Percentiles rank a stretch among this genome's conserved stretches.
phyloP scores from a whole-genome alignment of 2,113 vertebrate species.

The Pygoscelis antarcticus region DNA sequence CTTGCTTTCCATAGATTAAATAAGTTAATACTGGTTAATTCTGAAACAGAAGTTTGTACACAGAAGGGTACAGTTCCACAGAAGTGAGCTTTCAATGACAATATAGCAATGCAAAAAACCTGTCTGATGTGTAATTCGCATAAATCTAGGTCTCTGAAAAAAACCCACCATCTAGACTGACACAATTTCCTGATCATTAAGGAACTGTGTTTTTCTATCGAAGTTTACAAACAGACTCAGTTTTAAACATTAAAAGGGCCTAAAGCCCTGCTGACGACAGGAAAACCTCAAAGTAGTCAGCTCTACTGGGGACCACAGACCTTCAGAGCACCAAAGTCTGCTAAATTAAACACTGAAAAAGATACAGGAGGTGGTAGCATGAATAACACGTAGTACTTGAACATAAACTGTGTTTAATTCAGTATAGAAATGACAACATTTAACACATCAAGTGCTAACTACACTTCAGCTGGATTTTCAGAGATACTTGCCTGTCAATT shows the following conservation, averaged over 20 bases:
- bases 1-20: background rate
- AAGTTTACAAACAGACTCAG: background rate
- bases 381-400: background rate
- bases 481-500: background rate
- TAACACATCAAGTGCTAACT: background rate
- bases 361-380: background rate
- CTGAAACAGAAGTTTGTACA: background rate
- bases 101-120: background rate
- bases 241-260: background rate
- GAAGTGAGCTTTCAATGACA: background rate
- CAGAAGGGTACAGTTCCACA: background rate
- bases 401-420: background rate
- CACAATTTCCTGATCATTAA: background rate
- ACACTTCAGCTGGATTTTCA: background rate
- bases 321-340: background rate
- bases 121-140: background rate
- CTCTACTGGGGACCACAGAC: background rate
- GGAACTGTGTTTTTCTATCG: background rate
- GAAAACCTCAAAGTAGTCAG: background rate
- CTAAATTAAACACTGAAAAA: background rate
- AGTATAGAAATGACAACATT: background rate
- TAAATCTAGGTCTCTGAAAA: background rate
- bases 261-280: background rate
- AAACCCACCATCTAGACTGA: background rate
- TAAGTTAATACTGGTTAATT: background rate